Percentiles rank a stretch among this genome's conserved stretches.
Evolutionary conservation across 2,113 vertebrate species (phyloP).

Genomic region (Sorex araneus): DNA sequence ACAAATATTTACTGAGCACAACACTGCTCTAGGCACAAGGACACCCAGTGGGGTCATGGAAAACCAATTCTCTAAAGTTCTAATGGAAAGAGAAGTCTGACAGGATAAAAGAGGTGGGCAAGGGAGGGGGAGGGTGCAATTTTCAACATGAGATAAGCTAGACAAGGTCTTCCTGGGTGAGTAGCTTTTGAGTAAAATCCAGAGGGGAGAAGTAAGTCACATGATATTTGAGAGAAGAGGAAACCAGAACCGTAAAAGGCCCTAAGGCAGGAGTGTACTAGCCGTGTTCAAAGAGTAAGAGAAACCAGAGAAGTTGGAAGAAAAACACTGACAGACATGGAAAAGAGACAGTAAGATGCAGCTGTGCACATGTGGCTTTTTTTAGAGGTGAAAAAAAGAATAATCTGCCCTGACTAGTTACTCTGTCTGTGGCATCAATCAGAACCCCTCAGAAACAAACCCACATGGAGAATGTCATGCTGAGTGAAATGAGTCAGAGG

Average conservation of each 20-base stretch:
- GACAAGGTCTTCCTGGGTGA: background rate
- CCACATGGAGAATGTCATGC: background rate
- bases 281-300: background rate
- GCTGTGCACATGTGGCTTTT: background rate
- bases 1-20: background rate
- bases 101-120: background rate
- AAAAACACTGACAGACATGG: accelerated
- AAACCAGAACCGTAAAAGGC: background rate
- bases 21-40: background rate
- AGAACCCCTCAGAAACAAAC: background rate
- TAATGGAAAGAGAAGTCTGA: background rate
- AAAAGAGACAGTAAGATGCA: accelerated
- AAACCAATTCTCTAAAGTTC: background rate
- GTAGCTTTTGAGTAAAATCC: background rate
- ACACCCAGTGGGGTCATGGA: background rate
- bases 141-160: background rate
- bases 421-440: background rate
- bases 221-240: background rate
- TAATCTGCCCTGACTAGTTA: background rate
- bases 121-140: background rate
- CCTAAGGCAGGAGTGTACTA: background rate
- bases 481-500: too few relatives aligned
- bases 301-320: background rate
- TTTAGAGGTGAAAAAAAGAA: background rate
- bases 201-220: background rate